phyloP scores from a whole-genome alignment of 2,113 vertebrate genomes.

The Chloebia gouldiae region DNA sequence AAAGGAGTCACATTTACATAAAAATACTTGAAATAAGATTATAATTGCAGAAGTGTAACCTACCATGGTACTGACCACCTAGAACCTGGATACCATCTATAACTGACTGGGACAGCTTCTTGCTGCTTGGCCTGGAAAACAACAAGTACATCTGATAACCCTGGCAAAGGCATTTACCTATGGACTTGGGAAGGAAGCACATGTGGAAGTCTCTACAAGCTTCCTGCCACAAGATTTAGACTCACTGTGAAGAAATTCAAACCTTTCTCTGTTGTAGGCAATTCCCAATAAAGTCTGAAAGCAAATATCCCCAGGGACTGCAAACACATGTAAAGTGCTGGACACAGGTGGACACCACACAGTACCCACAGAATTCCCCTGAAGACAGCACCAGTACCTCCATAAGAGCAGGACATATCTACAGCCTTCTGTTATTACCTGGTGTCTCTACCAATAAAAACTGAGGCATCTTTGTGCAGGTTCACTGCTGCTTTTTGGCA shows the following conservation, averaged over 20 bases:
- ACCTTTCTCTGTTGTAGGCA: background rate
- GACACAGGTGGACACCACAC: accelerated
- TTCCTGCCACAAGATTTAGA: background rate
- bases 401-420: background rate
- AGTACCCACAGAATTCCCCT: background rate
- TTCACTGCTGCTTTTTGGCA: slow-evolving; percentile 80
- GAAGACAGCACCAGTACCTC: background rate
- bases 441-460: slow-evolving; percentile 92
- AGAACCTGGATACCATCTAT: slow-evolving; percentile 85
- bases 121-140: slow-evolving; percentile 84
- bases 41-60: background rate
- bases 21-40: background rate
- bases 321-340: background rate
- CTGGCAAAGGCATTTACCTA: background rate
- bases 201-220: background rate
- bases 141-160: background rate
- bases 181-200: background rate
- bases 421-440: slow-evolving; percentile 75
- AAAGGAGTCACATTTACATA: background rate
- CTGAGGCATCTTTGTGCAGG: slow-evolving; percentile 74
- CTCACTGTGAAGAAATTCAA: background rate
- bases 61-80: slow-evolving; percentile 83
- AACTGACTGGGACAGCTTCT: slow-evolving; percentile 82
- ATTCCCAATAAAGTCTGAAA: background rate
- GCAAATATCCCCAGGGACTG: background rate